Evolutionary conservation across 2,113 vertebrate species (phyloP), one percentile per base, ranked within the genome.

Genomic region (Oxyruncus cristatus): DNA sequence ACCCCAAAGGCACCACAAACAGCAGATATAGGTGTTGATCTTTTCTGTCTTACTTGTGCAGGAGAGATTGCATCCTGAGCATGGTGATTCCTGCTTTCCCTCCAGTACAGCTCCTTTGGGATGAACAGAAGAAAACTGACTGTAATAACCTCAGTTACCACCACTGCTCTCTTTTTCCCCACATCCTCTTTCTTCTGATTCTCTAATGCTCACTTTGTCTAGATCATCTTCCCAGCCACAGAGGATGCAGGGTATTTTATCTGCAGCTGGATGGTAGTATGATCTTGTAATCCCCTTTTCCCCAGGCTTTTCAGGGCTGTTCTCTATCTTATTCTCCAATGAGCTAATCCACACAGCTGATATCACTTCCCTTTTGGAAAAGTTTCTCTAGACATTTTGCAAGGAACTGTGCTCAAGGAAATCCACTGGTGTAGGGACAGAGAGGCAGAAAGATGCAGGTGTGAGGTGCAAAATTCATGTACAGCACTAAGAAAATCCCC

Each of bases 271-370:
- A 47, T 66, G 53, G 11, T 3, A 18, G 65, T 65, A 41, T 63
- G 70, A 42, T 12, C 76, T 28, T 30, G 12, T 12, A 61, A 82
- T 52, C 66, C 32, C 28, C 33, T 2, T n/a, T 58, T 50, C 66
- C 28, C 37, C 50, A 91, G 59, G 14, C 21, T 42, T 83, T 71
- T 15, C 88, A 75, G 49, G 53, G 39, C 46, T 61, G 33, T 27
- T 62, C 56, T 61, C 75, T 37, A 72, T 37, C 82, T 66, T 50
- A 14, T 47, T 76, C 72, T 55, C 30, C 47, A 42, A 1, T 9
- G 28, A 85, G 47, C 37, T n/a, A 65, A 63, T 46, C 35, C 75
- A 52, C 50, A 41, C 0, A 33, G 10, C 4, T 11, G 14, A 0
- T 7, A 77, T 22, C 78, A 62, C n/a, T 47, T 77, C 56, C n/a